A percentile compares a stretch with the other conserved stretches of the same genome.
These are phyloP conservation scores for Drosophila parabipectinata DNA, from an alignment of 1,140 invertebrate genomes.

Conservation along the genomic window DNA sequence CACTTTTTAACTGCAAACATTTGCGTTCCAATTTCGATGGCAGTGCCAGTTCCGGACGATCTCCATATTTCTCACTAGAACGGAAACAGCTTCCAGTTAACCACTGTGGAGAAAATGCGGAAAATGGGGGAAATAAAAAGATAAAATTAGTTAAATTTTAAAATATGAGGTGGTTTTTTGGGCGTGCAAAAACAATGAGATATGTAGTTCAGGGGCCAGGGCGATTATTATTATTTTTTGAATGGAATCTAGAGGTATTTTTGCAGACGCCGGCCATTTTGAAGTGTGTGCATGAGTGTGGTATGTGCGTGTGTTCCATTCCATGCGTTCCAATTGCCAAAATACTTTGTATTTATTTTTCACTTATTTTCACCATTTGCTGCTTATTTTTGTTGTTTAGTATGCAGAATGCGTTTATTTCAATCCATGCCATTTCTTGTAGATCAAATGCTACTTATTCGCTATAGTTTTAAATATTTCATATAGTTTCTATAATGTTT, in stretches of 20 bases:
- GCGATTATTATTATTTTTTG: constrained; percentile 14
- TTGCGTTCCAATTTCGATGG: constrained; percentile 72
- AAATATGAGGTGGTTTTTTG: background rate
- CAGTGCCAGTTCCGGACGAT: constrained; percentile 73
- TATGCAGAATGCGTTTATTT: constrained; percentile 62
- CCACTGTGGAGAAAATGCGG: constrained; percentile 56
- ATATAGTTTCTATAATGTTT: constrained; percentile 22
- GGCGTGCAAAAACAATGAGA: constrained; percentile 65
- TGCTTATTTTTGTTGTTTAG: constrained; percentile 45
- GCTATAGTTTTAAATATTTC: constrained; percentile 47
- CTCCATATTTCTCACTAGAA: constrained; percentile 68
- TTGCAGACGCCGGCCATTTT: constrained; percentile 60
- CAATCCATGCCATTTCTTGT: constrained; percentile 58
- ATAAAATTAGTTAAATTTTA: constrained; percentile 30
- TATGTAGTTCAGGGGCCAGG: background rate
- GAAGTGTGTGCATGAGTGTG: constrained; percentile 43
- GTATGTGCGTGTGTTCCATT: constrained; percentile 61
- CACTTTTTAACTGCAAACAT: constrained; percentile 73
- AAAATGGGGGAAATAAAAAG: constrained; percentile 19
- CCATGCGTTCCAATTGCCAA: constrained; percentile 75
- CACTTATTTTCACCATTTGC: constrained; percentile 36
- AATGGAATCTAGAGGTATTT: constrained; percentile 28
- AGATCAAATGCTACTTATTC: constrained; percentile 52
- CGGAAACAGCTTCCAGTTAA: constrained; percentile 83
- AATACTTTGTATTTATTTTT: constrained; percentile 32